Percentiles rank a stretch among this genome's conserved stretches.
phyloP scores from a whole-genome alignment of 2,888 invertebrate genomes.

The Anagyrus pseudococci region DNA sequence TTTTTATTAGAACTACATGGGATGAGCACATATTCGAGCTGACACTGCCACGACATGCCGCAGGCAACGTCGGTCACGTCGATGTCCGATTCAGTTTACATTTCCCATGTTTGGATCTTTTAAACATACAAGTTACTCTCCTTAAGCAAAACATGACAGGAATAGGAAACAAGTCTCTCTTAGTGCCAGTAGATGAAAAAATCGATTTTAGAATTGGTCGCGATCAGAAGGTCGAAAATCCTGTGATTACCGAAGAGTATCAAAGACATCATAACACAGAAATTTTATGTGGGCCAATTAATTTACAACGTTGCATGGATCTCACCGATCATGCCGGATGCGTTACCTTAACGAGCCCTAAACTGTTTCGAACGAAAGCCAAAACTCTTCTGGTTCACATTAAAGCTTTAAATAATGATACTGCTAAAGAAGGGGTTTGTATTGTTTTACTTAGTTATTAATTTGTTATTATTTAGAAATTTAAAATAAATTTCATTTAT shows the following conservation, averaged over 20 bases:
- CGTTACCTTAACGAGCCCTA: conserved; percentile 86
- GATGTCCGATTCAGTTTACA: conserved; percentile 87
- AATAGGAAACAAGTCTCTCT: conserved; percentile 66
- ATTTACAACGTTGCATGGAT: conserved; percentile 82
- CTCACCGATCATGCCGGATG: conserved; percentile 84
- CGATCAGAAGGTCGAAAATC: conserved; percentile 69
- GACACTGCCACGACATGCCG: conserved; percentile 78
- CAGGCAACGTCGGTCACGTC: conserved; percentile 79
- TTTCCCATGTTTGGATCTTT: conserved; percentile 76
- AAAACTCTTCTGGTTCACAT: conserved; percentile 83
- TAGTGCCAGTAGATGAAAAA: conserved; percentile 63
- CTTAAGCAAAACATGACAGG: conserved; percentile 74
- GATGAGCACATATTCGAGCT: conserved; percentile 92
- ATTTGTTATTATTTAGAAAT: neutral
- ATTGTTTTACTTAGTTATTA: too few species aligned
- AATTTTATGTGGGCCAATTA: conserved; percentile 87
- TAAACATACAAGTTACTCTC: conserved; percentile 79
- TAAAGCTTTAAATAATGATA: conserved; percentile 71
- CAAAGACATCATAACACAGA: conserved; percentile 87
- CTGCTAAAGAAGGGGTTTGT: conserved; percentile 66
- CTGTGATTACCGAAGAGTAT: conserved; percentile 81
- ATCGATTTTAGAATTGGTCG: conserved; percentile 61
- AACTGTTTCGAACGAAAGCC: conserved; percentile 78
- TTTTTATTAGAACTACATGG: conserved; percentile 72
- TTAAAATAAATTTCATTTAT: neutral